Percentiles rank a stretch among this genome's conserved stretches.
These are phyloP conservation scores for Drosophila sordidula DNA, from an alignment of 2,888 invertebrate genomes.

Conservation along the genomic window DNA sequence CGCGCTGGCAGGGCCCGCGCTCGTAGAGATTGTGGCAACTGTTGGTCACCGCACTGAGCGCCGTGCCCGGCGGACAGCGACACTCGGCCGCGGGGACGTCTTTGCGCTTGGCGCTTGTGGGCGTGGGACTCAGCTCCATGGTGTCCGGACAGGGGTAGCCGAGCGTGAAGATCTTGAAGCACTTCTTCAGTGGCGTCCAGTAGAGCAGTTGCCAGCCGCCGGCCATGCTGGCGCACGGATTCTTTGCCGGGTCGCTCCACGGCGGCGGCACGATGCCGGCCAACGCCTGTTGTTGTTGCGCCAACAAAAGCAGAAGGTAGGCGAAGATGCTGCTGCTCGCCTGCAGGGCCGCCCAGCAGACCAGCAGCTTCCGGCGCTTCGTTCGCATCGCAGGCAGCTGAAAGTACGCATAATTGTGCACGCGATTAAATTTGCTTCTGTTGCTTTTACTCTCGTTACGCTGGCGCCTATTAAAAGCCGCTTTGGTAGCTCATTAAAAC, in stretches of 20 bases:
- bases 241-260: constrained; percentile 93
- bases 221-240: constrained; percentile 92
- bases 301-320: constrained; percentile 63
- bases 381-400: constrained; percentile 49
- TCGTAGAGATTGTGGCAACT: constrained; percentile 91
- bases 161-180: constrained; percentile 94
- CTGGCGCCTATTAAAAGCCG: constrained; percentile 26
- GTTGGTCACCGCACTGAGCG: constrained; percentile 89
- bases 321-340: constrained; percentile 67
- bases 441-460: constrained; percentile 24
- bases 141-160: constrained; percentile 93
- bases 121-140: constrained; percentile 91
- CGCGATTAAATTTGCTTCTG: constrained; percentile 14
- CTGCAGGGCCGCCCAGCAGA: constrained; percentile 75
- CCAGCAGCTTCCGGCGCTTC: constrained; percentile 78
- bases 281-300: constrained; percentile 48
- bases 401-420: constrained; percentile 24
- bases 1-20: constrained; percentile 89
- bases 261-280: constrained; percentile 91
- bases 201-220: constrained; percentile 94
- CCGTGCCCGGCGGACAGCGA: constrained; percentile 92
- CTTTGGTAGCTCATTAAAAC: constrained; percentile 55
- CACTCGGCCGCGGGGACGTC: constrained; percentile 90
- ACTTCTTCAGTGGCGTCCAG: constrained; percentile 93
- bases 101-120: constrained; percentile 70